Conservation (phyloP, 2,113 vertebrate genomes). For the Laticauda laticaudata region DNA sequence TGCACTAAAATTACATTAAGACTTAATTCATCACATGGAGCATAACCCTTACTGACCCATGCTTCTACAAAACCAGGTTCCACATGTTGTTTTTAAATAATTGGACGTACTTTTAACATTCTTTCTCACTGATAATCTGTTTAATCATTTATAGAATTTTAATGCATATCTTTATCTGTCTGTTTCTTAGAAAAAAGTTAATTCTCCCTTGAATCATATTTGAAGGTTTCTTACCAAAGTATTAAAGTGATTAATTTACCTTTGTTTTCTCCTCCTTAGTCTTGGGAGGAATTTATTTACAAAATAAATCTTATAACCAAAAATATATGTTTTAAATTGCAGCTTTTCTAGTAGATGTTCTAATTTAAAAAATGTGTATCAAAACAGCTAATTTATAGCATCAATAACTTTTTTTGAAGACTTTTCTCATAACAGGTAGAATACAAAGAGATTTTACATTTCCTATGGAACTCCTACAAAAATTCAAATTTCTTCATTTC, state of each 20-base stretch:
- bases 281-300: background rate
- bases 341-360: background rate
- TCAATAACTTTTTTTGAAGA: background rate
- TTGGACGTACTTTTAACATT: background rate
- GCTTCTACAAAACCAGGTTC: background rate
- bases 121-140: background rate
- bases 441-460: background rate
- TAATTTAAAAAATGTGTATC: background rate
- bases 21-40: slow-evolving; percentile 5
- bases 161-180: background rate
- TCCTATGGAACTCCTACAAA: background rate
- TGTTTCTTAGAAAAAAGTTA: background rate
- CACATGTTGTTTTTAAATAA: background rate
- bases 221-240: background rate
- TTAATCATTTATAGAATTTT: background rate
- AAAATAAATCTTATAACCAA: background rate
- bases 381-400: background rate
- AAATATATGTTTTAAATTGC: background rate
- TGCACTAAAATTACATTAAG: slow-evolving; percentile 71
- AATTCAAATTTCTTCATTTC: background rate
- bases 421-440: background rate
- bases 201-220: background rate
- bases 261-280: background rate
- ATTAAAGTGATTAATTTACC: background rate
- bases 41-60: background rate